phyloP scores from a whole-genome alignment of 1,140 invertebrate species.

The Diprion similis region DNA sequence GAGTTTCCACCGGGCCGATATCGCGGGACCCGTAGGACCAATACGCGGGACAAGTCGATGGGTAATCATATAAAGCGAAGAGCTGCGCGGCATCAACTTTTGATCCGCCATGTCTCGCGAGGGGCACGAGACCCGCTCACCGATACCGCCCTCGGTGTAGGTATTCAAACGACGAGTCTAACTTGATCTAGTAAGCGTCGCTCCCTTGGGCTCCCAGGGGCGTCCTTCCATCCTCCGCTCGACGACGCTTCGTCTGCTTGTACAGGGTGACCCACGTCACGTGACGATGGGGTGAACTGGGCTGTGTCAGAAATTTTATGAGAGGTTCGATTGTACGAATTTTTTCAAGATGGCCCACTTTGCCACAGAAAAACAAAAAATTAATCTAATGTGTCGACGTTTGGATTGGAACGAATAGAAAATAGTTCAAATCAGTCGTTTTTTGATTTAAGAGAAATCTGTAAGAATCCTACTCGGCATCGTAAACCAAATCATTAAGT shows the following conservation, averaged over 20 bases:
- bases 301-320: too few relatives aligned
- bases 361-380: too few relatives aligned
- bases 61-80: conserved; percentile 54
- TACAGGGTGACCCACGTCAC: not conserved
- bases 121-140: not conserved
- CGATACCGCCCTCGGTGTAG: conserved; percentile 31
- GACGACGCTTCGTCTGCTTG: not conserved
- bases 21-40: not conserved
- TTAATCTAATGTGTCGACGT: too few relatives aligned
- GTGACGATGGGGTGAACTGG: too few relatives aligned
- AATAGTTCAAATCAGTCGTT: too few relatives aligned
- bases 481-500: too few relatives aligned
- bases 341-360: too few relatives aligned
- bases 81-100: conserved; percentile 51
- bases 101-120: conserved; percentile 46
- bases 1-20: not conserved
- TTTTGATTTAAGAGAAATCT: too few relatives aligned
- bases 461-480: too few relatives aligned
- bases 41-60: conserved; percentile 18
- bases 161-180: conserved; percentile 57
- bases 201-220: conserved; percentile 52
- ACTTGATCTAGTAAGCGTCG: conserved; percentile 54
- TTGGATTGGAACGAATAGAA: too few relatives aligned
- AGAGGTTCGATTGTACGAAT: too few relatives aligned
- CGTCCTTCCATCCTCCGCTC: not conserved